Conservation (phyloP, 2,797 vertebrate species). For the Cottoperca gobio region DNA sequence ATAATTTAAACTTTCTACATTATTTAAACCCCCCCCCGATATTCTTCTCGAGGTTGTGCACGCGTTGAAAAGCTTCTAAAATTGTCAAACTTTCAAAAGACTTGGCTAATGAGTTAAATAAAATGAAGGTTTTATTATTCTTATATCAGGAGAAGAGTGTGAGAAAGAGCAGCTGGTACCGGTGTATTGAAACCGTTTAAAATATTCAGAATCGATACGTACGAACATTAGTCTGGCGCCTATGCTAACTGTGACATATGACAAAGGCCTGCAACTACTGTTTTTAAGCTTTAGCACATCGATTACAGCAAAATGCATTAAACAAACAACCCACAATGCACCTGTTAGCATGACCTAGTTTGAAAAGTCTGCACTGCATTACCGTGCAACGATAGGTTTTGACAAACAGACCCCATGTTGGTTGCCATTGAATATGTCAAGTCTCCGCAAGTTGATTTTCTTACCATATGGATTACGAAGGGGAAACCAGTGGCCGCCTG, state of each 20-base stretch:
- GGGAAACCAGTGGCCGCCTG: slow-evolving; percentile 57
- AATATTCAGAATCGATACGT: too few relatives aligned
- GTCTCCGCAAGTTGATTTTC: slow-evolving; percentile 45
- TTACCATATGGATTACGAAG: slow-evolving; percentile 51
- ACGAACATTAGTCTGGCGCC: too few relatives aligned
- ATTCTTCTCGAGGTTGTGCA: too few relatives aligned
- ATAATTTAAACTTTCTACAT: too few relatives aligned
- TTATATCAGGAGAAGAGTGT: too few relatives aligned
- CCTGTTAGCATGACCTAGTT: background rate
- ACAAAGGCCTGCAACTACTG: background rate
- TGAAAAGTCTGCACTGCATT: background rate
- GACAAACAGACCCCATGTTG: slow-evolving; percentile 18
- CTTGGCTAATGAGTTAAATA: too few relatives aligned
- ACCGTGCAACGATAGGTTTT: background rate
- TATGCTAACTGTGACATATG: background rate
- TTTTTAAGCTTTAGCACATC: background rate
- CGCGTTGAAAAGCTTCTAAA: too few relatives aligned
- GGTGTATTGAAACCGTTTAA: too few relatives aligned
- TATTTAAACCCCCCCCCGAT: too few relatives aligned
- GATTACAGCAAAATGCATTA: background rate
- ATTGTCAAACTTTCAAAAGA: too few relatives aligned
- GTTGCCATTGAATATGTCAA: slow-evolving; percentile 39
- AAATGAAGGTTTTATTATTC: too few relatives aligned
- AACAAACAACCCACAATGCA: background rate
- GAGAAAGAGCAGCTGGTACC: too few relatives aligned